phyloP scores from a whole-genome alignment of 2,888 invertebrate species.

The Yponomeuta evonymella region DNA sequence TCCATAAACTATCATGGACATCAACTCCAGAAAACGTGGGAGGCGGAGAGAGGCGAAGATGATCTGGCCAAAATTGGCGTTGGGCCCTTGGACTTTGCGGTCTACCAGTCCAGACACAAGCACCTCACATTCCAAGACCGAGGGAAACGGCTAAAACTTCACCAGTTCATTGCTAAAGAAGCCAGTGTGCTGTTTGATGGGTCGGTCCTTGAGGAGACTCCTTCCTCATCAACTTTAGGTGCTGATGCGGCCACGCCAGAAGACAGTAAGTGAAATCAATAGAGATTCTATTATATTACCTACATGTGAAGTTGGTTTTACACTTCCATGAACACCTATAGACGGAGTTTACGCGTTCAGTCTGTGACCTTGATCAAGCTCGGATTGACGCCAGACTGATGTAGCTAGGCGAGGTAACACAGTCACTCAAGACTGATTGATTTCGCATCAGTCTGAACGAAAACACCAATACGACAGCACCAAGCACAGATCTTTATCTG shows the following conservation, averaged over 20 bases:
- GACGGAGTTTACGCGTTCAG: too few relatives aligned
- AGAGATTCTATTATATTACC: too few relatives aligned
- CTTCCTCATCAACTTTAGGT: slow-evolving; percentile 65
- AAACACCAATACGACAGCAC: too few relatives aligned
- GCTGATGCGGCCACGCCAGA: slow-evolving; percentile 71
- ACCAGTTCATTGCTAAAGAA: slow-evolving; percentile 92
- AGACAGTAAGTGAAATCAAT: slow-evolving; percentile 63
- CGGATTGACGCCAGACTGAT: too few relatives aligned
- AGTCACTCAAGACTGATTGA: too few relatives aligned
- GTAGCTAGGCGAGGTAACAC: too few relatives aligned
- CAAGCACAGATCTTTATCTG: too few relatives aligned
- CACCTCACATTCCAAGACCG: slow-evolving; percentile 89
- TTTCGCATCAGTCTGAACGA: too few relatives aligned
- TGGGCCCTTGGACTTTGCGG: slow-evolving; percentile 80
- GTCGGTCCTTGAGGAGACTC: slow-evolving; percentile 63
- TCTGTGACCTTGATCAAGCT: too few relatives aligned
- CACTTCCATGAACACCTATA: too few relatives aligned
- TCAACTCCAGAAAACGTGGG: slow-evolving; percentile 92
- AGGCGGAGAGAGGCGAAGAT: slow-evolving; percentile 86
- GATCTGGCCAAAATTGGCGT: slow-evolving; percentile 80
- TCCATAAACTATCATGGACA: slow-evolving; percentile 91
- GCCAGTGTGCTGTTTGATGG: slow-evolving; percentile 84
- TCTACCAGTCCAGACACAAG: slow-evolving; percentile 87
- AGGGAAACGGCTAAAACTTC: slow-evolving; percentile 87
- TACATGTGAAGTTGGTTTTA: neutral